Base-by-base conservation (phyloP, 2,888 invertebrate genomes). In the Serripes groenlandicus region DNA sequence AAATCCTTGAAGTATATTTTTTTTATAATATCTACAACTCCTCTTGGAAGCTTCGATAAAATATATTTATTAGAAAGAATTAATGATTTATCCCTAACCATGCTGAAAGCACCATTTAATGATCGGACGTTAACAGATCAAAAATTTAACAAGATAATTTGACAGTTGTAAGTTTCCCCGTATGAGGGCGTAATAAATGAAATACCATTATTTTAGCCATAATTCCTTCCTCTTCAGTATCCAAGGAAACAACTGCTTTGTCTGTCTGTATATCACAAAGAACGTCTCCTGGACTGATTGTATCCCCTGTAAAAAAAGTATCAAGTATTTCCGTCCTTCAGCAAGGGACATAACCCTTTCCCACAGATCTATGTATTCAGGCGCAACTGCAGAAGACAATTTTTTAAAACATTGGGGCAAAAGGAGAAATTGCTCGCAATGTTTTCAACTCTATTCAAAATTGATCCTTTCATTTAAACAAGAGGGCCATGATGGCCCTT, bases 201-300 rank as follows among this genome's bases (percentile, higher is more conserved):
- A 70, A 58, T 82, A 96, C 96, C 89, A 96, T 90, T 86, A 96
- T 96, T 93, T 96, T 96, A 9, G 96, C 96, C n/a, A 96, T 90
- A 71, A 96, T 93, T 30, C 96, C 96, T 84, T 96, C 96, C 83
- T 96, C 96, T 80, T 96, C 96, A 58, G 94, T 94, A 90, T 96
- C 96, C 90, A 96, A 95, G 3, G 96, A 94, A 87, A 96, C 95
- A 1, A 96, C 95, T 75, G 96, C 96, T 93, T 96, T 96, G 92
- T 96, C 96, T 0, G 96, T 96, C 92, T 96, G 96, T 90, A 96
- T 96, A 86, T 96, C 96, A 92, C 96, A 96, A 2, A 96, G 89
- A 4, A 96, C 95, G 93, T 96, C 96, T 15, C 96, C 96, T 28
- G 96, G 89, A 35, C 87, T 78, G 2, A 94, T 78, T 7, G 86